Percentiles rank a stretch among this genome's conserved stretches.
Evolutionary conservation across 2,113 vertebrate genomes (phyloP).

Genomic region (Pollachius pollachius): DNA sequence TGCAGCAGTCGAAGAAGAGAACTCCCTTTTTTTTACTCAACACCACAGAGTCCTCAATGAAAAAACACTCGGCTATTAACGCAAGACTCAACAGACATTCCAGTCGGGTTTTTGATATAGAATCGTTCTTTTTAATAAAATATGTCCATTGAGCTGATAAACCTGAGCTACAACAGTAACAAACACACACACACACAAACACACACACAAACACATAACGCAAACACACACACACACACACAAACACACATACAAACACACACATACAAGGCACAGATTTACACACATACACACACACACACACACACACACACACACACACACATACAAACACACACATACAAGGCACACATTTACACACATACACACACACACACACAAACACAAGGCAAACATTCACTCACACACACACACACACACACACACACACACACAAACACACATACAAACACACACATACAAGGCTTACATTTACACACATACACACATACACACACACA

Average conservation of each 20-base stretch:
- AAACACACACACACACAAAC: no score
- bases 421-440: conserved; percentile 21
- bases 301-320: conserved; percentile 10
- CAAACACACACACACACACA: no score
- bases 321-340: conserved; percentile 26
- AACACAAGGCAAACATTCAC: conserved; percentile 21
- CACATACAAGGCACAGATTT: conserved; percentile 36
- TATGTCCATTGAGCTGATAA: conserved; percentile 59
- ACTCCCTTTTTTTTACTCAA: conserved; percentile 38
- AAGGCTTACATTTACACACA: neutral
- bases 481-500: conserved; percentile 30
- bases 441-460: conserved; percentile 15
- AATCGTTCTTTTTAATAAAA: conserved; percentile 48
- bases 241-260: neutral
- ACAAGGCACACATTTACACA: conserved; percentile 15
- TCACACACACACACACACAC: neutral
- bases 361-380: conserved; percentile 30
- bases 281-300: no score
- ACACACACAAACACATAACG: no score
- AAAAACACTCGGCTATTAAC: conserved; percentile 59
- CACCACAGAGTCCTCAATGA: conserved; percentile 62
- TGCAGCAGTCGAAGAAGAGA: conserved; percentile 33
- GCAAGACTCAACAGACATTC: conserved; percentile 45
- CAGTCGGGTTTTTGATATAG: neutral
- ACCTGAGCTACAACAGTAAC: conserved; percentile 51